Evolutionary conservation across 2,113 vertebrate genomes (phyloP).

Genomic region (Rhea pennata): DNA sequence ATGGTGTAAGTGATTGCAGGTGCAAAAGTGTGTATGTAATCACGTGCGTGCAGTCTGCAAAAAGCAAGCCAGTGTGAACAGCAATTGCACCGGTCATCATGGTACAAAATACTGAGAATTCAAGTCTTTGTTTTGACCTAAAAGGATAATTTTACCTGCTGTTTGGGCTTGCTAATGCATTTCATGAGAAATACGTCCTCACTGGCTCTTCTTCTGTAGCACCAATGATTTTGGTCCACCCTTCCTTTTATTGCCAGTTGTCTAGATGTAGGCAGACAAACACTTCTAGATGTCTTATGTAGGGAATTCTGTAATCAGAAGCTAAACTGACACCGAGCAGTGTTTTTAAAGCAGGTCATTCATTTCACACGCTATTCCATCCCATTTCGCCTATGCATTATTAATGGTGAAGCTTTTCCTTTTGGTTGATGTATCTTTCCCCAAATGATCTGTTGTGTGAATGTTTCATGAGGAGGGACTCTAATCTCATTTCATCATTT

Average conservation of each 20-base stretch:
- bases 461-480: slow-evolving; percentile 50
- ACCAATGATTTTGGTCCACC: neutral
- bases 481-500: neutral
- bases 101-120: neutral
- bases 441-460: neutral
- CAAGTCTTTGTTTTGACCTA: neutral
- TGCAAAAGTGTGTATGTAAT: neutral
- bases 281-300: neutral
- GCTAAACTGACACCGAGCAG: neutral
- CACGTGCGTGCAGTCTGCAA: rapidly evolving
- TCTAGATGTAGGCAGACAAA: neutral
- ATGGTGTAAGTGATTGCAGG: slow-evolving; percentile 26
- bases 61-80: neutral
- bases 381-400: slow-evolving; percentile 28
- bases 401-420: slow-evolving; percentile 50
- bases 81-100: neutral
- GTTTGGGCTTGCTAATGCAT: rapidly evolving
- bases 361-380: neutral
- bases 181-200: neutral
- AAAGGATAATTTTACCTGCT: neutral
- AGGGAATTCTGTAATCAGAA: neutral
- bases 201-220: neutral
- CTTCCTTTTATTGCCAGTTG: neutral
- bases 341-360: slow-evolving; percentile 41
- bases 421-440: slow-evolving; percentile 10